Percentiles rank a stretch among this genome's conserved stretches.
These are phyloP conservation scores for Cydia amplana DNA, from an alignment of 1,140 invertebrate species.

Conservation along the genomic window DNA sequence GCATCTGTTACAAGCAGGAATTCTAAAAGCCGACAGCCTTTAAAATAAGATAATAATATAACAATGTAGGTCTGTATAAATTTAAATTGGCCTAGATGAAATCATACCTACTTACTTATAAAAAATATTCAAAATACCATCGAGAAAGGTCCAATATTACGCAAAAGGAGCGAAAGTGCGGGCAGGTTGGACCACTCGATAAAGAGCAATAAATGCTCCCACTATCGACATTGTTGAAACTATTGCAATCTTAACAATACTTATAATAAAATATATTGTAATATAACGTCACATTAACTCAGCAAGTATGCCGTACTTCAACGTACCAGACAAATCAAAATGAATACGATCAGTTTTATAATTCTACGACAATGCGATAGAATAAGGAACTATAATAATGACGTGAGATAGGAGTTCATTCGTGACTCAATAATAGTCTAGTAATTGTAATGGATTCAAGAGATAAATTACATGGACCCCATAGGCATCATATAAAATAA, in stretches of 20 bases:
- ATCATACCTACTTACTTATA: neutral
- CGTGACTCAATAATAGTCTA: too few relatives aligned
- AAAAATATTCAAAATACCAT: conserved; percentile 13
- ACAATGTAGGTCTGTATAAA: neutral
- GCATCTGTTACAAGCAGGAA: too few relatives aligned
- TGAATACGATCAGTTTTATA: conserved; percentile 3
- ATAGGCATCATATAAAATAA: too few relatives aligned
- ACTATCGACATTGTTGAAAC: conserved; percentile 23
- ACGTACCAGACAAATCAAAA: neutral
- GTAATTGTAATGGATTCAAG: too few relatives aligned
- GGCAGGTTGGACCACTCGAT: conserved; percentile 14
- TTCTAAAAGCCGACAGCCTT: too few relatives aligned
- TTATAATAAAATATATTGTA: neutral
- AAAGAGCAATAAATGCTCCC: conserved; percentile 14
- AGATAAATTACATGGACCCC: too few relatives aligned
- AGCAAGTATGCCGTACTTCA: neutral
- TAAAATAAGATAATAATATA: too few relatives aligned
- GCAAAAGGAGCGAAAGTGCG: conserved; percentile 28
- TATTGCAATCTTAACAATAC: neutral
- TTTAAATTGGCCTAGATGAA: neutral
- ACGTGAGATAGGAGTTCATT: too few relatives aligned
- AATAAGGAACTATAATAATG: neutral
- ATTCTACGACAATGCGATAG: neutral
- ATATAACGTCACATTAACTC: neutral
- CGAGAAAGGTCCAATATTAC: conserved; percentile 16